Evolutionary conservation across 2,797 vertebrate genomes (phyloP).

Genomic region (Manis javanica): DNA sequence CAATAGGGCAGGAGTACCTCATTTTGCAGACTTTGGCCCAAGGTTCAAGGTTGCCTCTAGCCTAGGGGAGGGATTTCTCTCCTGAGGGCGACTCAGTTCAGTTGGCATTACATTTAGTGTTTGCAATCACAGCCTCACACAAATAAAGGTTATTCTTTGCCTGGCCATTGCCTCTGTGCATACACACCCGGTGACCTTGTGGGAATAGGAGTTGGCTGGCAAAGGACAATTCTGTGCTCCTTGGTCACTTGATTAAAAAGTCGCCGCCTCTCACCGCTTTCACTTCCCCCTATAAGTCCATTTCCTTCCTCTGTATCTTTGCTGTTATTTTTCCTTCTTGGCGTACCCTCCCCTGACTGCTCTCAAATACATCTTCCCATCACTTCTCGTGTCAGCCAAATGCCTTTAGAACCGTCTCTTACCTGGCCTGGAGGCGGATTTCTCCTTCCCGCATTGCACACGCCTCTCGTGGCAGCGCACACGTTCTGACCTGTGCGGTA

Average conservation of each 20-base stretch:
- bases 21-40: background rate
- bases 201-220: background rate
- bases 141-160: background rate
- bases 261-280: background rate
- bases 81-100: background rate
- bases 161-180: background rate
- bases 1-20: background rate
- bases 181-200: background rate
- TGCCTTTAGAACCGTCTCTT: background rate
- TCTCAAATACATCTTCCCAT: background rate
- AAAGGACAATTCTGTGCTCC: background rate
- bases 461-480: background rate
- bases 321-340: background rate
- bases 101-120: background rate
- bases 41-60: background rate
- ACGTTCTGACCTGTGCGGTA: background rate
- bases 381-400: background rate
- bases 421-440: background rate
- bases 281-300: no score
- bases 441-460: background rate
- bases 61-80: background rate
- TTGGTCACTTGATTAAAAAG: background rate
- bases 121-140: background rate
- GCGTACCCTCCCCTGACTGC: background rate
- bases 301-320: background rate